A percentile compares a stretch with the other conserved stretches of the same genome.
These are phyloP conservation scores for Ischnus inquisitorius DNA, from an alignment of 2,888 invertebrate genomes.

Conservation along the genomic window DNA sequence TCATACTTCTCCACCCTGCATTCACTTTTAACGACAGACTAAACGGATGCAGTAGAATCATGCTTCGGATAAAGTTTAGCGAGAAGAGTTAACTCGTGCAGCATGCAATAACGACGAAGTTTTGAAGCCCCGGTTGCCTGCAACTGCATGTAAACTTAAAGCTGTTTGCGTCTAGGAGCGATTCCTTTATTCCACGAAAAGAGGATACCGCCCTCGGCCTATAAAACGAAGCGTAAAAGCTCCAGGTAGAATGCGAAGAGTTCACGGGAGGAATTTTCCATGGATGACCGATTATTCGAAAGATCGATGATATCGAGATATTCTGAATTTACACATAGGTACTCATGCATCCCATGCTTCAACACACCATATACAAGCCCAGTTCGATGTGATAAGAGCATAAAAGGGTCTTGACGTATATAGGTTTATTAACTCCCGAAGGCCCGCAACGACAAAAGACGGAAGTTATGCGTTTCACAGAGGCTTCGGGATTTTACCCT, in stretches of 20 bases:
- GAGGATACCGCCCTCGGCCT: conserved; percentile 52
- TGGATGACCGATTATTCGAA: conserved; percentile 19
- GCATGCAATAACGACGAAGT: conserved; percentile 56
- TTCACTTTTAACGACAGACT: conserved; percentile 55
- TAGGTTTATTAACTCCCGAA: too few species aligned
- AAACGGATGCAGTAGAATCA: conserved; percentile 46
- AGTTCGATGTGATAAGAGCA: not conserved
- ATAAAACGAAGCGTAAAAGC: conserved; percentile 57
- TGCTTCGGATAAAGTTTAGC: conserved; percentile 49
- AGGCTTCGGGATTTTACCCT: too few species aligned
- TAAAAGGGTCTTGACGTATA: too few species aligned
- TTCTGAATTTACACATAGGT: not conserved
- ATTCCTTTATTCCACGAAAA: conserved; percentile 58
- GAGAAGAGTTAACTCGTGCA: conserved; percentile 48
- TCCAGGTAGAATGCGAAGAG: conserved; percentile 43
- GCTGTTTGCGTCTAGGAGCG: conserved; percentile 39
- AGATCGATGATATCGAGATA: conserved; percentile 32
- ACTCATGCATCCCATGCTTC: not conserved
- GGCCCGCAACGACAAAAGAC: too few species aligned
- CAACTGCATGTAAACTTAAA: conserved; percentile 58
- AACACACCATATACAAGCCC: not conserved
- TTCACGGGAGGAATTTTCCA: conserved; percentile 14
- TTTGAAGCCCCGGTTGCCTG: conserved; percentile 46
- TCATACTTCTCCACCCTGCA: not conserved
- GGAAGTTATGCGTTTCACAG: too few species aligned